Base-by-base conservation (phyloP, 2,888 invertebrate genomes). In the Trissoscelio sp. region DNA sequence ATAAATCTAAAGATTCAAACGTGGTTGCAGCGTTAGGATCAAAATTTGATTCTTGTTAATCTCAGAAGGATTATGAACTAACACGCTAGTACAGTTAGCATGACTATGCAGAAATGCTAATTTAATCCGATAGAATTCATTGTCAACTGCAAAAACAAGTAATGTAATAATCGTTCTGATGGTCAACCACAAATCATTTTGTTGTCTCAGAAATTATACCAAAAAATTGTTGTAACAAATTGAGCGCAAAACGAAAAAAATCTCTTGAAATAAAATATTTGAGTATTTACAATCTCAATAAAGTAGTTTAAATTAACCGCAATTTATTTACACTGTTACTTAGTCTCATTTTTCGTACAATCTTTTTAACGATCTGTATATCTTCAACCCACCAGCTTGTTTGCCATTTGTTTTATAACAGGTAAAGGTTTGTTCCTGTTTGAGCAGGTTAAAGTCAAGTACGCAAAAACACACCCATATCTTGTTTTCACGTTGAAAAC, bases 401-500 rank as follows among this genome's bases (percentile, higher is more conserved):
- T 18, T 34, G 39, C 66, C 48, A 66, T 66, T 74, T 58, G 18
- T 66, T 64, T 74, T 57, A 66, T 57, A 75, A 39, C 37, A 28
- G 46, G 14, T 51, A 12, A 74, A 74, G 55, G 31, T 64, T 55
- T 20, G 48, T 28, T 31, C n/a, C 18, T 55, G 57, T 66, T 42
- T n/a, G 14, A 48, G 11, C 75, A 58, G 58, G 75, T 67, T 39
- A 58, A 58, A 75, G 46, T 67, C 66, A 75, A 75, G 66, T 58
- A 42, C 58, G 42, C 39, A 67, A 66, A 66, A 55, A 51, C 12
- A 48, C 37, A 31, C 44, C 58, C 75, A 58, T 67, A 58, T 75
- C 67, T 75, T 67, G 66, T 57, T 51, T 64, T 58, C 39, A 28
- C 34, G 66, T 48, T 58, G 66, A 31, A 51, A 75, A 75, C 75